Base-by-base conservation (phyloP, 1,140 invertebrate species). In the Dreissena polymorpha region DNA sequence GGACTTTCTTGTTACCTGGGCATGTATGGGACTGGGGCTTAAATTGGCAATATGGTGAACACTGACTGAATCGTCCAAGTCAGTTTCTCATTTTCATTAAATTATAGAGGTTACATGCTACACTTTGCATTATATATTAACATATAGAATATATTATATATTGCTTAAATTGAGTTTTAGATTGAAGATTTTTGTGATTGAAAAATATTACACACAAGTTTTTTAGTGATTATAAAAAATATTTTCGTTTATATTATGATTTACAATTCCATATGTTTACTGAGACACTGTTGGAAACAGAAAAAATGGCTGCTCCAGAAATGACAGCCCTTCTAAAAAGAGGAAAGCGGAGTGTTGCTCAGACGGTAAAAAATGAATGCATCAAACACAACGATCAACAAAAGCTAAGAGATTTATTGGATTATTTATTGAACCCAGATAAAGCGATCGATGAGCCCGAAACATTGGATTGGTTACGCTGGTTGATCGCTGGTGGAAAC, bases 381-480 rank as follows among this genome's bases (percentile, higher is more conserved):
- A 94, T 93, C 68, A 95, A 94, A 79, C 77, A 87, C 88, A 89
- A 92, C 55, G 88, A 92, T 92, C 93, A 72, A 93, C 95, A 96
- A 10, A 95, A 95, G 88, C 94, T 98, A 50, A 95, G 96, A 85
- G 95, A 96, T 85, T 93, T 98, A 53, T 94, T 99, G 89, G 96
- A 98, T 91, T 95, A 95, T 86, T 90, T 98, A 14, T 94, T 98
- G 29, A 96, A 97, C 93, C 97, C 97, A 18, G 83, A 72, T 65
- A 97, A 97, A 92, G 93, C 95, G 27, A 97, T 98, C 78, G 96
- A 97, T 91, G 96, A 98, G 90, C 96, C 95, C 94, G 97, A 98
- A 89, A 96, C 95, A 21, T 96, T 98, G 73, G 97, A 98, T 91
- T 98, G 97, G 97, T 96, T 96, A 91, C 96, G 96, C 87, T 98